phyloP scores from a whole-genome alignment of 2,888 invertebrate genomes.

The Diarsia brunnea region DNA sequence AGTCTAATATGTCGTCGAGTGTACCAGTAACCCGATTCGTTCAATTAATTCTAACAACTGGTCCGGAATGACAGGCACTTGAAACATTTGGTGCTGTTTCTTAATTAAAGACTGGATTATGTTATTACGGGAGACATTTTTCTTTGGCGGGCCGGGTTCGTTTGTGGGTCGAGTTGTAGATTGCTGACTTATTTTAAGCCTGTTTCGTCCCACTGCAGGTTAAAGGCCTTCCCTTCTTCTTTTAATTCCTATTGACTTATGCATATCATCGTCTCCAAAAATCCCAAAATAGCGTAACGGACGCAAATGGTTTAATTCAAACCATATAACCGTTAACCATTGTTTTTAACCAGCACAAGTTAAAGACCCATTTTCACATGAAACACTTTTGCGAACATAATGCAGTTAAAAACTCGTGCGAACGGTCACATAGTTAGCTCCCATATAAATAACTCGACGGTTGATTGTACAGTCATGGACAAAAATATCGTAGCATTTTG shows the following conservation, averaged over 20 bases:
- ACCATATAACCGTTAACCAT: constrained; percentile 20
- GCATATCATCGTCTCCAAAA: not conserved
- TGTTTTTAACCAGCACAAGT: constrained; percentile 45
- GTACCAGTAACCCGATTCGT: constrained; percentile 31
- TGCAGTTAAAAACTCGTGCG: constrained; percentile 53
- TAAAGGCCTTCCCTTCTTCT: too few relatives aligned
- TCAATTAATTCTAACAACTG: constrained; percentile 50
- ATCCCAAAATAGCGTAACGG: not conserved
- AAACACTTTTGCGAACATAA: constrained; percentile 44
- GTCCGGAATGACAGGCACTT: constrained; percentile 33
- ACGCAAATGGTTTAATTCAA: not conserved
- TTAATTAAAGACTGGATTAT: constrained; percentile 30
- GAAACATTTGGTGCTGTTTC: constrained; percentile 24
- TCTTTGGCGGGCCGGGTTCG: not conserved
- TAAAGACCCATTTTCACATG: constrained; percentile 56
- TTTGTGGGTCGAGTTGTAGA: not conserved
- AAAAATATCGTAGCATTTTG: not conserved
- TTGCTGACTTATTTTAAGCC: too few relatives aligned
- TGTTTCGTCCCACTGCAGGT: too few relatives aligned
- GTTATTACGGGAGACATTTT: not conserved
- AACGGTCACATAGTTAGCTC: constrained; percentile 52
- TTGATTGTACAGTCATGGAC: constrained; percentile 16
- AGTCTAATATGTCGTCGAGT: too few relatives aligned
- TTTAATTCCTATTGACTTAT: too few relatives aligned
- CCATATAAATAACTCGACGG: constrained; percentile 29